Conservation (phyloP, 2,113 vertebrate species). For the Opisthocomus hoazin region DNA sequence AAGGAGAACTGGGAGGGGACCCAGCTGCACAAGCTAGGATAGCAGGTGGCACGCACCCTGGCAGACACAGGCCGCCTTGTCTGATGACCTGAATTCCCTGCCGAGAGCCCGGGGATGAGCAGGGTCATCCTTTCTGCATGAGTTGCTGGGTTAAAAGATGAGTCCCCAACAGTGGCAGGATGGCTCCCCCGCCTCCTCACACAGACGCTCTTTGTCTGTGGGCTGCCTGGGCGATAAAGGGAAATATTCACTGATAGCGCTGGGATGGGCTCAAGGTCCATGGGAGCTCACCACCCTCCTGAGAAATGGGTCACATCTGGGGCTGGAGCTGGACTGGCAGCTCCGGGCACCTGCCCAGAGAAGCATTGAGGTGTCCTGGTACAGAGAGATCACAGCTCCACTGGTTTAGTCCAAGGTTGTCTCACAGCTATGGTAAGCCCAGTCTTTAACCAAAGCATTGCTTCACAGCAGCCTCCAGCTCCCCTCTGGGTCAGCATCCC, state of each 20-base stretch:
- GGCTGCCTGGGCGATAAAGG: slow-evolving; percentile 12
- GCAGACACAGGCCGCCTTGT: slow-evolving; percentile 42
- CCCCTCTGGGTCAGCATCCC: background rate
- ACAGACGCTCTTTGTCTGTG: slow-evolving; percentile 31
- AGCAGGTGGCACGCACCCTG: background rate
- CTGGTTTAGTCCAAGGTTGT: background rate
- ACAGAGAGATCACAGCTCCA: background rate
- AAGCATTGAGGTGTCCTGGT: background rate
- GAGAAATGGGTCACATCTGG: background rate
- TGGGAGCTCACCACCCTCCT: background rate
- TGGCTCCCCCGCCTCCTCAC: background rate
- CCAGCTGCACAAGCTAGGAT: rapidly evolving
- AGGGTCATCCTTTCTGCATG: slow-evolving; percentile 48
- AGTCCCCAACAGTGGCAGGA: background rate
- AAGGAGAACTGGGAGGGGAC: background rate
- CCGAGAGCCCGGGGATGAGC: background rate
- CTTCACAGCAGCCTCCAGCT: background rate
- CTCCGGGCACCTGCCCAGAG: background rate
- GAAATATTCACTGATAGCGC: background rate
- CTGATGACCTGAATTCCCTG: slow-evolving; percentile 47
- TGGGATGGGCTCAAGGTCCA: background rate
- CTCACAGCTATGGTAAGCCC: background rate
- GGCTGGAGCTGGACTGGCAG: background rate
- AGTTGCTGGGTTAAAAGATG: slow-evolving; percentile 31
- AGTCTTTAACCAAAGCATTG: background rate